Evolutionary conservation across 2,797 vertebrate species (phyloP).

Genomic region (Pseudocheirus occidentalis): DNA sequence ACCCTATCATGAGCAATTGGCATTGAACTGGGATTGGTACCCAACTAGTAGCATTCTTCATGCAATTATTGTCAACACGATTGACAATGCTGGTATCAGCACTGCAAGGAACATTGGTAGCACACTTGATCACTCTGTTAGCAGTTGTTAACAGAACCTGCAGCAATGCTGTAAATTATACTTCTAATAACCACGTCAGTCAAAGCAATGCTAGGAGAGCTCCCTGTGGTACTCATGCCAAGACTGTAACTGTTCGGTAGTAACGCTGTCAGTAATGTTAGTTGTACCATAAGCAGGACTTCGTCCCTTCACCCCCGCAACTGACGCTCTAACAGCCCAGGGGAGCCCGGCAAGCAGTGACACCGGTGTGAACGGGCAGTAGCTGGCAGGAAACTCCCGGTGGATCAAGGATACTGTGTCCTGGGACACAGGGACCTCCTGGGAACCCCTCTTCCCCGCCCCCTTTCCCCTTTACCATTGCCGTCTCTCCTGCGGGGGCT

Average conservation of each 20-base stretch:
- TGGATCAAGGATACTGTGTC: neutral
- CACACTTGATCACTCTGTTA: neutral
- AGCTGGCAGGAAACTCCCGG: neutral
- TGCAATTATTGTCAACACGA: neutral
- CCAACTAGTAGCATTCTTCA: neutral
- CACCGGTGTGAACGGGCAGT: neutral
- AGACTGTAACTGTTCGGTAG: neutral
- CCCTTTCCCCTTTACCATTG: neutral
- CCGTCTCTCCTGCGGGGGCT: neutral
- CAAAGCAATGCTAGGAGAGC: neutral
- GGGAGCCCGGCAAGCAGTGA: neutral
- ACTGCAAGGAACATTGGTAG: neutral
- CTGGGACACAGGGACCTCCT: neutral
- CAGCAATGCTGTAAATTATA: neutral
- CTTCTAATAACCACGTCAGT: neutral
- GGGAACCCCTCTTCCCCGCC: neutral
- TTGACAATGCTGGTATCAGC: neutral
- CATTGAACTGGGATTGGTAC: neutral
- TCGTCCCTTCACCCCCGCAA: neutral
- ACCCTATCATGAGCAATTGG: neutral
- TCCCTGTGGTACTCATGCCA: neutral
- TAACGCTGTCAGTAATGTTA: neutral
- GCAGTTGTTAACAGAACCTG: neutral
- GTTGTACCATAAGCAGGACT: neutral
- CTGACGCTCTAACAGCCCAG: neutral